Evolutionary conservation across 53 echinoderm and acorn worm genomes (phyloP).

Genomic region (Apostichopus leukothele): DNA sequence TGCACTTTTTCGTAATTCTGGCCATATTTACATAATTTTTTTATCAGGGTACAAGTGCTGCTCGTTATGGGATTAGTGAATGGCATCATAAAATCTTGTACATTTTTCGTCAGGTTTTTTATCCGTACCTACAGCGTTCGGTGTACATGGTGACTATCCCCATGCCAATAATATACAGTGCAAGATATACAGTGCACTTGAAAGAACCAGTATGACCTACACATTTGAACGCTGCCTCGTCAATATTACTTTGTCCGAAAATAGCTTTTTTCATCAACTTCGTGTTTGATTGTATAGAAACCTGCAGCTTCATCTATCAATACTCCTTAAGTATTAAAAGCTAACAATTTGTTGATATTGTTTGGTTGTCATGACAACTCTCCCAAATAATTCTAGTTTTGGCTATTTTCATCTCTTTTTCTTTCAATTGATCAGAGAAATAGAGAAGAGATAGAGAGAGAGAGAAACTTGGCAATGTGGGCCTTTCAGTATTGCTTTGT

Average conservation of each 20-base stretch:
- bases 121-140: too few relatives aligned
- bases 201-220: constrained; percentile 4
- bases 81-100: not conserved
- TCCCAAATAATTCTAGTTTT: constrained; percentile 1
- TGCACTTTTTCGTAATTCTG: too few relatives aligned
- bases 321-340: constrained; percentile 33
- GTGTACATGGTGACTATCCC: not conserved
- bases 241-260: constrained; percentile 26
- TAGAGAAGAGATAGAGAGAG: not conserved
- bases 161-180: not conserved
- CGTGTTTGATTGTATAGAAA: constrained; percentile 8
- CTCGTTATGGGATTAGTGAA: too few relatives aligned
- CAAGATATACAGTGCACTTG: not conserved
- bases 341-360: constrained; percentile 18
- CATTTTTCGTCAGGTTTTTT: not conserved
- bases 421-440: constrained; percentile 16
- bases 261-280: constrained; percentile 38
- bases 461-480: too few relatives aligned
- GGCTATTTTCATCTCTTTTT: constrained; percentile 12
- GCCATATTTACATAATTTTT: too few relatives aligned
- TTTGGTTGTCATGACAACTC: constrained; percentile 20
- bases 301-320: constrained; percentile 31
- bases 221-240: not conserved
- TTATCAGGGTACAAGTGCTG: too few relatives aligned
- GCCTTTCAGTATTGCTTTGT: too few relatives aligned